Conservation (phyloP, 2,888 invertebrate genomes). For the Campopleginae sp. region DNA sequence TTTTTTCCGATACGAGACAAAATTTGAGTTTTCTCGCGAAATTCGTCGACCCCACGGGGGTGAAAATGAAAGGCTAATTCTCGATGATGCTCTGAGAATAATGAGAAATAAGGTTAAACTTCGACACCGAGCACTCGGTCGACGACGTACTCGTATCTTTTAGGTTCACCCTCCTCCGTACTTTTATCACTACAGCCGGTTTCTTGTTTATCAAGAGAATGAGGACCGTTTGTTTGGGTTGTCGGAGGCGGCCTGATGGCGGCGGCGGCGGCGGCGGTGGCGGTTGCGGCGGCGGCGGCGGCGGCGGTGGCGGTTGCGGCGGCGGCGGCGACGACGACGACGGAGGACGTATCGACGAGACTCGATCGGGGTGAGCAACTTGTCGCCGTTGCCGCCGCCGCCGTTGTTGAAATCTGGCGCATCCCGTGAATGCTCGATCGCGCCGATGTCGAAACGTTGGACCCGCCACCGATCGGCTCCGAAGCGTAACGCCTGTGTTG, state of each 20-base stretch:
- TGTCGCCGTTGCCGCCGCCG: not conserved
- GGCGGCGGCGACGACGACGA: conserved; percentile 18
- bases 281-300: not conserved
- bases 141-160: conserved; percentile 92
- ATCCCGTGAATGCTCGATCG: conserved; percentile 66
- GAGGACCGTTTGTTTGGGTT: conserved; percentile 18
- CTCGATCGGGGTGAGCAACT: conserved; percentile 54
- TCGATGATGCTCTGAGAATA: not conserved
- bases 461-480: conserved; percentile 73
- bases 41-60: not conserved
- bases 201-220: conserved; percentile 46
- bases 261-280: not conserved
- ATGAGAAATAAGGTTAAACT: conserved; percentile 86
- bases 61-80: conserved; percentile 6
- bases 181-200: conserved; percentile 32
- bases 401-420: conserved; percentile 59
- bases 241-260: not conserved
- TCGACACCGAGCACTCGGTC: conserved; percentile 94
- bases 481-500: conserved; percentile 79
- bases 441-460: conserved; percentile 60
- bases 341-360: conserved; percentile 37
- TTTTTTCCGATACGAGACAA: not conserved
- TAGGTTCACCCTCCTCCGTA: conserved; percentile 82
- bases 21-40: not conserved
- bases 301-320: conserved; percentile 18